phyloP scores from a whole-genome alignment of 2,888 invertebrate genomes.

The Apeira syringaria region DNA sequence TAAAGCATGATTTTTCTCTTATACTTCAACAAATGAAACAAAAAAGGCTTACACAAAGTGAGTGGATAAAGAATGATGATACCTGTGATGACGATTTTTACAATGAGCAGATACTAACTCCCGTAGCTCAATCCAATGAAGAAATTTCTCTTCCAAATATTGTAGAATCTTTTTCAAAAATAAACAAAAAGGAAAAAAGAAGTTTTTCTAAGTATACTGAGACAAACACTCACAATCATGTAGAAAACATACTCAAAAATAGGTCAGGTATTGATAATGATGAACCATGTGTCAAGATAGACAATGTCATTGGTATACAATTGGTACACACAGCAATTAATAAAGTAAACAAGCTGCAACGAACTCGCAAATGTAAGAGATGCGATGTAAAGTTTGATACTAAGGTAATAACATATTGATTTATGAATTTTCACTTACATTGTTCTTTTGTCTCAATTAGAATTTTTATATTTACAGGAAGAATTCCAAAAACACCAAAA shows the following conservation, averaged over 20 bases:
- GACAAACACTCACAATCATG: conserved; percentile 1
- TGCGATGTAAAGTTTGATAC: conserved; percentile 35
- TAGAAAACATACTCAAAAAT: conserved; percentile 4
- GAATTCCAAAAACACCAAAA: conserved; percentile 26
- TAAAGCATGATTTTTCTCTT: conserved; percentile 32
- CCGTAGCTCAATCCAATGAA: not conserved
- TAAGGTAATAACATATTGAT: conserved; percentile 24
- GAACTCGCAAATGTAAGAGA: conserved; percentile 27
- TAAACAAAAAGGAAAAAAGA: conserved; percentile 1
- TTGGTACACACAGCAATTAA: conserved; percentile 8
- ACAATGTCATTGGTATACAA: conserved; percentile 4
- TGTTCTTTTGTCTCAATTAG: not conserved
- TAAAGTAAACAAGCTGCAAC: conserved; percentile 13
- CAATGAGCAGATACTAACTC: not conserved
- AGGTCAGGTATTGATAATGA: not conserved
- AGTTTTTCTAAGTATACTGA: not conserved
- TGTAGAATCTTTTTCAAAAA: not conserved
- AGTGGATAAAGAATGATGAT: conserved; percentile 10
- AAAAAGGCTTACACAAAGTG: conserved; percentile 16
- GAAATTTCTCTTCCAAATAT: not conserved
- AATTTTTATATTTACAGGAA: conserved; percentile 22
- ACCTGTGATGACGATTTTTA: conserved; percentile 7
- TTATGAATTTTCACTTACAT: not conserved
- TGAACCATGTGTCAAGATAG: conserved; percentile 1
- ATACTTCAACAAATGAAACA: conserved; percentile 32